Base-by-base conservation (phyloP, 2,113 vertebrate genomes). In the Pogona vitticeps region DNA sequence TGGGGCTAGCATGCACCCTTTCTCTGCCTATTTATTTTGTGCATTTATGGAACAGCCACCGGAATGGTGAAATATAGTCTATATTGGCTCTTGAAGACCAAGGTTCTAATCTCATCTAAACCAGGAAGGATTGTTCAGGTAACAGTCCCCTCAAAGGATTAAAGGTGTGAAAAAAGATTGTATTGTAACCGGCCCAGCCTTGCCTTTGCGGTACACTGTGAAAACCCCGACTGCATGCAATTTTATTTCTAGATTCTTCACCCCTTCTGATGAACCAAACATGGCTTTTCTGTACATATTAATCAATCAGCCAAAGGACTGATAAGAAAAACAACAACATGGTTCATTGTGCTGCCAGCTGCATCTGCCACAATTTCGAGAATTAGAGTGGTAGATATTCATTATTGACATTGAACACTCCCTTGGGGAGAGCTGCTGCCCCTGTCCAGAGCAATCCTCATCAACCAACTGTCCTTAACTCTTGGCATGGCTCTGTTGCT, bases 301-400 rank as follows among this genome's bases (percentile, higher is more conserved):
- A 65, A 81, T 81, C 71, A 86, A 81, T 75, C 85, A 81, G 58
- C 36, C 13, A 59, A 65, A 70, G 36, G 31, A 59, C 52, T 72
- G 52, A 80, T 80, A 80, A 86, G 67, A 79, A 61, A 75, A 86
- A 56, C 58, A 75, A 75, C 70, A 80, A 81, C 42, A 28, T 81
- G 71, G 78, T 33, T 75, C n/a, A 40, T 67, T 75, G 59, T 26
- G 59, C 70, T 73, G 63, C 63, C 46, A 77, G 75, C 75, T 68
- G 63, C 75, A 26, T 68, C 84, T 85, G 84, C 75, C 63, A 58
- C 20, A 75, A 70, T 67, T 78, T 68, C 42, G 42, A 3, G 63
- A 12, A 85, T 36, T 77, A 68, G 46, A 52, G 75, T 21, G 31
- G 63, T 38, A 70, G 84, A 85, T 58, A 78, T 85, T 85, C 46